Evolutionary conservation across 2,113 vertebrate species (phyloP).

Genomic region (Ariopsis seemanni): DNA sequence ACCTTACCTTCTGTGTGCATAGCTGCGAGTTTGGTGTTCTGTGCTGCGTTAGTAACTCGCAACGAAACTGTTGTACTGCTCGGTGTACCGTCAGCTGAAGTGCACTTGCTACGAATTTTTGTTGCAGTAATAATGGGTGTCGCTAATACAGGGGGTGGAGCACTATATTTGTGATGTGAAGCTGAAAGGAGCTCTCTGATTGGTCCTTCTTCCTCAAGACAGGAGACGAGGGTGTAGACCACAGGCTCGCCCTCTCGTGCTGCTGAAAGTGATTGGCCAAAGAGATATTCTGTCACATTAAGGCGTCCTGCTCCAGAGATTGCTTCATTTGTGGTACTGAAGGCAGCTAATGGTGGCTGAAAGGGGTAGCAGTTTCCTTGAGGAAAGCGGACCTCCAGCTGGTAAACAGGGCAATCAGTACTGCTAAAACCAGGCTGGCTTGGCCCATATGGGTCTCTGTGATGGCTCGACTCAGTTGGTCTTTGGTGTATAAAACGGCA

Average conservation of each 20-base stretch:
- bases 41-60: neutral
- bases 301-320: constrained; percentile 82
- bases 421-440: constrained; percentile 74
- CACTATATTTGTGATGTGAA: constrained; percentile 86
- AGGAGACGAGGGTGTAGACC: constrained; percentile 84
- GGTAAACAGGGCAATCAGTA: constrained; percentile 77
- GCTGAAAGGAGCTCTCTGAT: constrained; percentile 77
- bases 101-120: constrained; percentile 60
- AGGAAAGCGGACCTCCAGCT: constrained; percentile 91
- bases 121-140: constrained; percentile 46
- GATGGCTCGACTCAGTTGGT: constrained; percentile 62
- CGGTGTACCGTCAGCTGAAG: constrained; percentile 37
- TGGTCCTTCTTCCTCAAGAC: constrained; percentile 83
- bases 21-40: constrained; percentile 34
- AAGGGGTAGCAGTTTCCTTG: constrained; percentile 86
- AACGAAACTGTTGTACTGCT: constrained; percentile 45
- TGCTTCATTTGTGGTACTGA: constrained; percentile 86
- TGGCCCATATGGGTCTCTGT: constrained; percentile 57
- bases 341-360: constrained; percentile 88
- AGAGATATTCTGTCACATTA: constrained; percentile 85
- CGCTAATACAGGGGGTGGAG: constrained; percentile 69
- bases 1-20: constrained; percentile 49
- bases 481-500: constrained; percentile 87
- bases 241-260: constrained; percentile 82
- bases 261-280: constrained; percentile 79